Evolutionary conservation across 2,888 invertebrate genomes (phyloP), one percentile per base, ranked within the genome.

Genomic region (Zeuzera pyrina): DNA sequence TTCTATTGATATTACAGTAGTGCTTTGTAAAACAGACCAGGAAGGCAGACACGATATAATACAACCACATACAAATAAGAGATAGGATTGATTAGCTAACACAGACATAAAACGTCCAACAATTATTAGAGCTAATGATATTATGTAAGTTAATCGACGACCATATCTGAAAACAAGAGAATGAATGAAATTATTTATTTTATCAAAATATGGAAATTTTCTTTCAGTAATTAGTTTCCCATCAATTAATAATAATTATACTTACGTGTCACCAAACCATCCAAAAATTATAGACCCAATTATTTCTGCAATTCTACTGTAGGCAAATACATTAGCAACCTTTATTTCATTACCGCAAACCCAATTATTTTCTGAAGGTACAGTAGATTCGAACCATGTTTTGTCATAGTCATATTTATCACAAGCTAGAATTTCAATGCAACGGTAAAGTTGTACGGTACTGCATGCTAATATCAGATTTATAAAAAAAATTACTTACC

Each of bases 261-360:
- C 71, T 42, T 39, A 72, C 73, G 48, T 37, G 32, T 73, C 73
- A 29, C 71, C 70, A 40, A 67, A 59, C 71, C 71, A 71, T 25
- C 72, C 72, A 35, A 73, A 67, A 33, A 61, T 33, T 13, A 70
- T 33, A 10, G 71, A 66, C 28, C 71, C 73, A 8, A 64, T 14
- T 5, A 57, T 49, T 49, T 73, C 73, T 11, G 59, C 62, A 10
- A 63, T 44, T 47, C 57, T 62, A 19, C 51, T 62, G 16, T 61
- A 65, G 1, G 67, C 57, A 30, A 61, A 54, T 31, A 65, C 54
- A 43, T 70, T 66, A 6, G 60, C 57, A 1, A 65, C 57, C 23
- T 68, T 49, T 16, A 73, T 34, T 41, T 70, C 70, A 30, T 60
- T 49, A 28, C 60, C 49, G 34, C 72, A 73, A 4, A 73, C 69